phyloP scores from a whole-genome alignment of 2,113 vertebrate genomes.

The Brachypteracias leptosomus region DNA sequence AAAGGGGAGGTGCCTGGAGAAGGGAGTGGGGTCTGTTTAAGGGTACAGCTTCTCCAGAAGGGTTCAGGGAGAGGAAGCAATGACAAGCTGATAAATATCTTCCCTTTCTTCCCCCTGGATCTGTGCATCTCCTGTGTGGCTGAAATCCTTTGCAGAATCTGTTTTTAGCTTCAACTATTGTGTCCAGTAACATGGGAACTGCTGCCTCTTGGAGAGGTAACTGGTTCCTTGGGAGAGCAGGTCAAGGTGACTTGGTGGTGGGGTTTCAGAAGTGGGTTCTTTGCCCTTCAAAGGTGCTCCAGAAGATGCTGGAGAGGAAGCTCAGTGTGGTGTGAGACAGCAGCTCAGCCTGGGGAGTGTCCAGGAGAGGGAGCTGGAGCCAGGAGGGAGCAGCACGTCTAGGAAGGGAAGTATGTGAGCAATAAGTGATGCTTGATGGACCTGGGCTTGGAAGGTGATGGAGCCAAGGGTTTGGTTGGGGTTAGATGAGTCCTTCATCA shows the following conservation, averaged over 20 bases:
- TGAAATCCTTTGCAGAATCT: not conserved
- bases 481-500: not conserved
- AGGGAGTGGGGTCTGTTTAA: not conserved
- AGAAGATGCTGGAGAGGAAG: not conserved
- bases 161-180: not conserved
- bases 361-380: conserved; percentile 47
- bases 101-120: not conserved
- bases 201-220: not conserved
- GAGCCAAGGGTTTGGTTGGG: not conserved
- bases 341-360: not conserved
- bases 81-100: not conserved
- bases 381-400: not conserved
- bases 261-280: not conserved
- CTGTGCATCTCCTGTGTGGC: not conserved
- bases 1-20: not conserved
- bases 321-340: fast-evolving
- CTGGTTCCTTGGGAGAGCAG: not conserved
- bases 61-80: not conserved
- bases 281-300: not conserved
- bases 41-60: not conserved
- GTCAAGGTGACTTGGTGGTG: not conserved
- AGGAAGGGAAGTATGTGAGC: not conserved
- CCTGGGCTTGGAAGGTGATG: not conserved
- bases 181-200: not conserved
- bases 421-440: fast-evolving